Conservation (phyloP, 1,140 invertebrate species). For the Bradysia coprophila region DNA sequence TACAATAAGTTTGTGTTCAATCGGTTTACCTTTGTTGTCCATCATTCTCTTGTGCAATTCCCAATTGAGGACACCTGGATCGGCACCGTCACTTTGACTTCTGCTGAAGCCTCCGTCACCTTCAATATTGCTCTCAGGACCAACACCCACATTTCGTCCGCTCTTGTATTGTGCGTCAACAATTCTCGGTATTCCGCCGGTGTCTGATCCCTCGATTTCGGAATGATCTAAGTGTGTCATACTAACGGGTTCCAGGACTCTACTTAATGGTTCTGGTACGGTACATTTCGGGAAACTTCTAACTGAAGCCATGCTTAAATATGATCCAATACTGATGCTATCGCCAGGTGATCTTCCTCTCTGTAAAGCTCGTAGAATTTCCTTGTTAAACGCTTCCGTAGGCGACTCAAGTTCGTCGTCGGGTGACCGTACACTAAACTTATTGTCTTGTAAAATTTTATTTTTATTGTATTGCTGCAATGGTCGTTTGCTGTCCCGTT, state of each 20-base stretch:
- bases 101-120: neutral
- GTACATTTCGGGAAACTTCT: conserved; percentile 46
- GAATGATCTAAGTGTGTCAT: conserved; percentile 39
- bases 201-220: conserved; percentile 22
- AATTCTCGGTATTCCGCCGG: conserved; percentile 6
- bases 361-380: conserved; percentile 14
- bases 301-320: conserved; percentile 61
- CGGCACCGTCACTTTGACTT: conserved; percentile 25
- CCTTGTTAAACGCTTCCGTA: conserved; percentile 18
- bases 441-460: conserved; percentile 14
- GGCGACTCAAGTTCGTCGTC: conserved; percentile 4
- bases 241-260: conserved; percentile 55
- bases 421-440: conserved; percentile 10
- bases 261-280: conserved; percentile 42
- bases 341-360: conserved; percentile 16
- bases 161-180: conserved; percentile 5
- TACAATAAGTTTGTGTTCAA: too few species aligned
- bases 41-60: conserved; percentile 38
- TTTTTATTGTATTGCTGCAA: conserved; percentile 21
- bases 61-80: conserved; percentile 74
- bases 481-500: conserved; percentile 17
- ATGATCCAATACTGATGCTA: conserved; percentile 21
- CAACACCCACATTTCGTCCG: neutral
- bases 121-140: neutral
- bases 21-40: neutral